Percentiles rank a stretch among this genome's conserved stretches.
These are phyloP conservation scores for Bimastos eiseni DNA, from an alignment of 2,888 invertebrate species.

Conservation along the genomic window DNA sequence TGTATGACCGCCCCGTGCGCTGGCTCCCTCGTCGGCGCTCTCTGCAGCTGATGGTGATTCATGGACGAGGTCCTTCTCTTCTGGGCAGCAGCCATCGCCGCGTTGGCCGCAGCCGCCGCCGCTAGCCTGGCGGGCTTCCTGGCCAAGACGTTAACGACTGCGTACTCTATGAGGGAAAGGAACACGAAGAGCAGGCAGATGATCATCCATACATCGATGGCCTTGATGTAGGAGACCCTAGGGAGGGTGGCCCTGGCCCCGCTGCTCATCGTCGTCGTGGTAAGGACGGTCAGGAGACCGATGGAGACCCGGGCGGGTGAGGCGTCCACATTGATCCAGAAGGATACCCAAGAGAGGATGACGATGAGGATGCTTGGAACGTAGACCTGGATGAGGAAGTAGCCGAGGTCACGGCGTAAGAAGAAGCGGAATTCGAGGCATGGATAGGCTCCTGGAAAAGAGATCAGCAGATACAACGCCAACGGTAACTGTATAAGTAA, in stretches of 20 bases:
- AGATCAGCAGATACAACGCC: not conserved
- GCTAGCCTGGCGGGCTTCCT: constrained; percentile 17
- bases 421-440: constrained; percentile 36
- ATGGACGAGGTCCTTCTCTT: not conserved
- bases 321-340: constrained; percentile 40
- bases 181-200: constrained; percentile 38
- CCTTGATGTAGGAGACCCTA: constrained; percentile 37
- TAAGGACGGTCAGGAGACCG: constrained; percentile 38
- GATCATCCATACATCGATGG: constrained; percentile 40
- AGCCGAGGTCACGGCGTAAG: constrained; percentile 34
- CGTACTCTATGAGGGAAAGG: constrained; percentile 38
- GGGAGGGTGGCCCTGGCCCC: constrained; percentile 34
- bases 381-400: constrained; percentile 39
- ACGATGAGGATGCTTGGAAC: constrained; percentile 37
- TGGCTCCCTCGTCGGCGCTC: constrained; percentile 27
- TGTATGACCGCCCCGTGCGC: constrained; percentile 23
- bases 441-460: constrained; percentile 33
- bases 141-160: constrained; percentile 37
- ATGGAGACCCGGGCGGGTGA: constrained; percentile 38
- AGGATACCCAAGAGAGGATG: constrained; percentile 39
- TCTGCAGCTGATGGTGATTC: not conserved
- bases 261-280: constrained; percentile 39
- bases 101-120: constrained; percentile 14
- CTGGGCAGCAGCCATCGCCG: not conserved
- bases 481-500: not conserved